phyloP scores from a whole-genome alignment of 2,113 vertebrate species.

The Leucopsar rothschildi region DNA sequence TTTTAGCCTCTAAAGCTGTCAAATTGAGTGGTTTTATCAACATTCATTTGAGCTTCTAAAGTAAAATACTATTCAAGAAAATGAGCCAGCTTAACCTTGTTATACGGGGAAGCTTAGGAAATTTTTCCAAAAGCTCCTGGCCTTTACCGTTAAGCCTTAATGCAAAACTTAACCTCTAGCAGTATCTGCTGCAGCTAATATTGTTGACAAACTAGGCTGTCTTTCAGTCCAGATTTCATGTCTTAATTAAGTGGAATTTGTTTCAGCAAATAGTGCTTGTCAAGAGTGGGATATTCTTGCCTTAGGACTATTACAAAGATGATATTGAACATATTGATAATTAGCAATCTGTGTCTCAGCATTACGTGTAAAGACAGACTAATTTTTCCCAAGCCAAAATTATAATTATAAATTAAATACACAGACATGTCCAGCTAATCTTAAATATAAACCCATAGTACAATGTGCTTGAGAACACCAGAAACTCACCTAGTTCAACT shows the following conservation, averaged over 20 bases:
- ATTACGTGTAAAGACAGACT: not conserved
- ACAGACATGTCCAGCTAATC: not conserved
- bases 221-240: slow-evolving; percentile 6
- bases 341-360: slow-evolving; percentile 50
- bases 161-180: not conserved
- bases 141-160: not conserved
- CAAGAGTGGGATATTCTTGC: slow-evolving; percentile 12
- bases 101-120: not conserved
- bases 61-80: not conserved
- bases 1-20: not conserved
- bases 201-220: slow-evolving; percentile 15
- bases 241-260: slow-evolving; percentile 62
- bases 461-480: not conserved
- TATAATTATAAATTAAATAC: not conserved
- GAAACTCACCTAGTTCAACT: not conserved
- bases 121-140: not conserved
- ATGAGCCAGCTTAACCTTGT: not conserved
- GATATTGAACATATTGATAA: slow-evolving; percentile 33
- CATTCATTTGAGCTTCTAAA: not conserved
- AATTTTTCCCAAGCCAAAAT: not conserved
- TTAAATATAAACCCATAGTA: not conserved
- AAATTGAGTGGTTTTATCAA: not conserved
- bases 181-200: not conserved
- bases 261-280: slow-evolving; percentile 51
- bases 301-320: slow-evolving; percentile 26